phyloP scores from a whole-genome alignment of 2,888 invertebrate species.

The Rosalia funebris region DNA sequence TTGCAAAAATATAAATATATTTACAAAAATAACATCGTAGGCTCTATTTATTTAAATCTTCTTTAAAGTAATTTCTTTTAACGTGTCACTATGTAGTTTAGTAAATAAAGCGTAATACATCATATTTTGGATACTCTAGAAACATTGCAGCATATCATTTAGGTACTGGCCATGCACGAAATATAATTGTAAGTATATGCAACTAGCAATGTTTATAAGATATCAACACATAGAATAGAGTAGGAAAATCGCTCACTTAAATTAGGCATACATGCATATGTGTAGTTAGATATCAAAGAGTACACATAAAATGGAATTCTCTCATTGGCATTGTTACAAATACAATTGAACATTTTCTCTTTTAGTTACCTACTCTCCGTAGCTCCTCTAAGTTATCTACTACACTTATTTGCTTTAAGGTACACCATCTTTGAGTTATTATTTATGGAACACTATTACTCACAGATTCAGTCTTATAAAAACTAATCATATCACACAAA shows the following conservation, averaged over 20 bases:
- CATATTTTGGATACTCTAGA: conserved; percentile 1
- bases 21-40: conserved; percentile 15
- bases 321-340: neutral
- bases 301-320: neutral
- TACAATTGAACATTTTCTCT: neutral
- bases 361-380: neutral
- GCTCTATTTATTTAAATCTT: neutral
- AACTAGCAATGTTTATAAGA: neutral
- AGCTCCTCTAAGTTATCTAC: neutral
- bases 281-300: neutral
- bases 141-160: neutral
- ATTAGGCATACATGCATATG: neutral
- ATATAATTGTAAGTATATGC: neutral
- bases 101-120: neutral
- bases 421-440: conserved; percentile 20
- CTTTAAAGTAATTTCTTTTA: no score
- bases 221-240: neutral
- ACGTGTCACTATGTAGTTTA: no score
- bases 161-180: conserved; percentile 12
- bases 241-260: neutral
- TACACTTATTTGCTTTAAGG: conserved; percentile 21
- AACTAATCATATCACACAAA: conserved; percentile 45
- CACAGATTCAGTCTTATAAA: conserved; percentile 45
- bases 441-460: conserved; percentile 41
- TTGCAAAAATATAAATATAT: conserved; percentile 19